Evolutionary conservation across 2,797 vertebrate species (phyloP), one percentile per base, ranked within the genome.

Genomic region (Trachops cirrhosus): DNA sequence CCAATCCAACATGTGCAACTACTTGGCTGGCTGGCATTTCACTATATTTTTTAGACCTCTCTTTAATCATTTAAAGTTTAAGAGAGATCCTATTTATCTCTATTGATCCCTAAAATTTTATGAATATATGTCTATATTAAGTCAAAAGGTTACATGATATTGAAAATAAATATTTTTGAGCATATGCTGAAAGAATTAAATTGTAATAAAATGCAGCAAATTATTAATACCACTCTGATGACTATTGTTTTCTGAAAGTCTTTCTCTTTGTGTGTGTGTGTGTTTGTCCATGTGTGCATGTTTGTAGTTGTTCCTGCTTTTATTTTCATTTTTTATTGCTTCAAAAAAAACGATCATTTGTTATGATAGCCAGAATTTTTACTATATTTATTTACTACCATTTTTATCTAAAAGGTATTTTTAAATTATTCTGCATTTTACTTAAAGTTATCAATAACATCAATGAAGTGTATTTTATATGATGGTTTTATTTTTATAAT

Each of bases 401-500:
- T 82, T 54, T 84, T 91, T 52, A 75, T 89, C 18, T 71, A 64
- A 91, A 91, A 71, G 10, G 62, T 71, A 78, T 59, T 80, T 93
- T 37, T 44, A 77, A 85, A 22, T 80, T 21, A 2, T 59, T 29
- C 70, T 7, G 9, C 3, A 52, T 70, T 83, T 95, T 83, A 54
- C 52, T 83, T 80, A 82, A 90, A 93, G 37, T 48, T 80, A 78
- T 12, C 22, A 94, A n/a, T 78, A 52, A 64, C 34, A 89, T 64
- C 11, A 15, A 37, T 84, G 86, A 85, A 50, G 5, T 62, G 3
- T 10, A 92, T 64, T 90, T 95, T 21, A 44, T 79, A 57, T 74
- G 3, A 39, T 54, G 24, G 11, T 26, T 96, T 89, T 21, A 62
- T 86, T 91, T 97, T 86, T 89, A n/a, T 88, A 90, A 73, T 48